Base-by-base conservation (phyloP, 2,888 invertebrate species). In the Conus canariensis region DNA sequence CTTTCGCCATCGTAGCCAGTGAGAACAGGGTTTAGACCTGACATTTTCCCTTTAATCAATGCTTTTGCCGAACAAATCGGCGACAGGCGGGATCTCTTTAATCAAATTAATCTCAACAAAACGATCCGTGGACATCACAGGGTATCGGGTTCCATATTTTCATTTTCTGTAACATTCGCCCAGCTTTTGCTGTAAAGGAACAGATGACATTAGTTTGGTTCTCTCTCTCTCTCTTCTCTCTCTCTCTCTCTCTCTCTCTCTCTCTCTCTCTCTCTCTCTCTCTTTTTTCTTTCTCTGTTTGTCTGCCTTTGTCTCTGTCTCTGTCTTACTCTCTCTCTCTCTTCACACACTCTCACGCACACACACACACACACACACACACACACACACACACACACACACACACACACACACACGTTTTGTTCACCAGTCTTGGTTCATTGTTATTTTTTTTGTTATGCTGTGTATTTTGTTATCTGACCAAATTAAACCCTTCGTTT, bases 401-500 rank as follows among this genome's bases (percentile, higher is more conserved):
- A 45, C 45, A 45, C 45, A 45, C 45, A 45, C 45, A 45, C 45
- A 45, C 45, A 45, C 45, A 45, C 45, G 45, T 45, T 45, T 45
- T 45, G 45, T 45, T 45, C 45, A 45, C 45, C 45, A 45, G 45
- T 45, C 45, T 45, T 45, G 45, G 45, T 45, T 45, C 4, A 45
- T 3, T 45, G 45, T 45, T 45, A 4, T 45, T 45, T 80, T 80
- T 14, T 45, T 30, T 30, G 10, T 30, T 30, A 19, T 45, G 45
- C 22, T 80, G 58, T 80, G 58, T 58, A 22, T 83, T 58, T 19
- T 83, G 58, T 83, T 83, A 83, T 58, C 82, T 83, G 82, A 83
- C 82, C 58, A 83, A 83, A 83, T 83, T 83, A 83, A 83, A 83
- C 19, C 58, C 82, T 83, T 83, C 58, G 25, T 56, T 83, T 80